Conservation (phyloP, 2,797 vertebrate species). For the Dermochelys coriacea region DNA sequence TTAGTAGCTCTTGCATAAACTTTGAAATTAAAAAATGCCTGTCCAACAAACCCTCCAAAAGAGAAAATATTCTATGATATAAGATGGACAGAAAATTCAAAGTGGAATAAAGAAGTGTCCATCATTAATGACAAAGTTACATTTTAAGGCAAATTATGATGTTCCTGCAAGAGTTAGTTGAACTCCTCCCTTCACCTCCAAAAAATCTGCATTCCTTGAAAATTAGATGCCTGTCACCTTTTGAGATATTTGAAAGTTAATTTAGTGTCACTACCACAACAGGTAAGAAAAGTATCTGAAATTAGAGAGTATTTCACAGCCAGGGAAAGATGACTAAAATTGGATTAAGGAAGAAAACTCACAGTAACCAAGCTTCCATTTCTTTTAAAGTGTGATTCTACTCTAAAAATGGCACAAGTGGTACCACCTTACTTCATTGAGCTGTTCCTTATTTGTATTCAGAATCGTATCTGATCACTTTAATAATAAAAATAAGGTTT, state of each 20-base stretch:
- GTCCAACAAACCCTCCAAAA: not conserved
- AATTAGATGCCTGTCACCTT: not conserved
- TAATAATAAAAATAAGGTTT: too few species aligned
- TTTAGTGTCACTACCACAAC: not conserved
- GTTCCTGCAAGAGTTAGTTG: not conserved
- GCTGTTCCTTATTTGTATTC: not conserved
- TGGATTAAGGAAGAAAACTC: not conserved
- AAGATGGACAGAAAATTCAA: not conserved
- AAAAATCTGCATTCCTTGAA: not conserved
- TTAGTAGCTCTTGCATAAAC: not conserved
- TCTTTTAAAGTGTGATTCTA: not conserved
- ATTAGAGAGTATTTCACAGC: not conserved
- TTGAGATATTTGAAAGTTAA: not conserved
- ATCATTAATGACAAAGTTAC: not conserved
- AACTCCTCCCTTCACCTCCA: rapidly evolving
- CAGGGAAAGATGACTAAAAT: not conserved
- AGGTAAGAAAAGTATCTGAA: not conserved
- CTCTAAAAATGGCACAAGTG: not conserved
- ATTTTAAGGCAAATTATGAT: not conserved
- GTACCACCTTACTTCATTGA: not conserved
- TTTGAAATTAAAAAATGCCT: not conserved
- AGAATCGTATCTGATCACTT: not conserved
- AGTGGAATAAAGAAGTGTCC: not conserved
- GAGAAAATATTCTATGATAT: not conserved
- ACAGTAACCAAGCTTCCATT: not conserved